Evolutionary conservation across 1,140 invertebrate genomes (phyloP), one percentile per base, ranked within the genome.

Genomic region (Oryctes rhinoceros): DNA sequence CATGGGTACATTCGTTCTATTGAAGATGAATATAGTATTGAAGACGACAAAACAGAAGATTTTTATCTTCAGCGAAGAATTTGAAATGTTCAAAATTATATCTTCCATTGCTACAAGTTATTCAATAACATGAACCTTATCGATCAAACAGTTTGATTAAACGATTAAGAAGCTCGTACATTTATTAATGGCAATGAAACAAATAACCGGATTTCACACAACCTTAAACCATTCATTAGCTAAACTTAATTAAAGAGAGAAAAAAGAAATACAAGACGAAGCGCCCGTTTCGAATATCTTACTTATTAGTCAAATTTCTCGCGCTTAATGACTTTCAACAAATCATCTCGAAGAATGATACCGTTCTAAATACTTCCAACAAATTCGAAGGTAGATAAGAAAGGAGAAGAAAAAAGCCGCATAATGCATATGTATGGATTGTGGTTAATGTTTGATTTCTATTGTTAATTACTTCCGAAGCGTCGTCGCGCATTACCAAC

Each of bases 391-490:
- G 0, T 2, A 30, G 24, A 1, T 30, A 1, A 30, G 2, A 30
- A 59, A 44, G 9, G 1, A 15, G 1, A 59, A 59, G 15, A 59
- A 59, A 44, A 44, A 44, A 44, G 9, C 18, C n/a, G n/a, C n/a
- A 18, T n/a, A n/a, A 59, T 59, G n/a, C 53, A 59, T 59, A 59
- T 59, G 15, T 18, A 59, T 59, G 24, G 5, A 35, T 10, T 35
- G 11, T 30, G 13, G 13, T 37, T 35, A 71, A 71, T 71, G 11
- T 30, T 71, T 37, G 20, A 37, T 71, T 71, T 71, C 65, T 71
- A 71, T 71, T 71, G 65, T 71, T 71, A 71, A 71, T 71, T 71
- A 15, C 65, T 5, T 10, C 9, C 11, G 11, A 71, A 71, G 35
- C 65, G 7, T 44, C 39, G 35, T 71, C 24, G 53, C 53, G 53